Evolutionary conservation across 2,888 invertebrate genomes (phyloP).

Genomic region (Emmelina monodactyla): DNA sequence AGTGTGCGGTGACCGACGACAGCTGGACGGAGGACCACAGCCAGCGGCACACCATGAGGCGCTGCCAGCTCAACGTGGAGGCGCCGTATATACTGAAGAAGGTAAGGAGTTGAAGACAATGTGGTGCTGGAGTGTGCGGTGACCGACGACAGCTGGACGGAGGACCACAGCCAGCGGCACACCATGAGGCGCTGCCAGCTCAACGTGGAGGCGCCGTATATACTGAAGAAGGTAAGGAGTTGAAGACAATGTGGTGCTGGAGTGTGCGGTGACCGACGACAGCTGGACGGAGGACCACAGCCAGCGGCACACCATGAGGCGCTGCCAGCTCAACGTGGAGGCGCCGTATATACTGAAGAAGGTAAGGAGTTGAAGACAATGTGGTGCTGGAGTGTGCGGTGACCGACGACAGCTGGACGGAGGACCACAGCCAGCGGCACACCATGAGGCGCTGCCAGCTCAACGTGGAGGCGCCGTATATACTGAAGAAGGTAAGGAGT

Average conservation of each 20-base stretch:
- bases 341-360: constrained; percentile 95
- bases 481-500: constrained; percentile 89
- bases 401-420: constrained; percentile 76
- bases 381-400: constrained; percentile 90
- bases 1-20: constrained; percentile 83
- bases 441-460: constrained; percentile 88
- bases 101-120: too few relatives aligned
- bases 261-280: constrained; percentile 83
- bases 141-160: constrained; percentile 76
- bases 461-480: constrained; percentile 92
- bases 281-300: constrained; percentile 80
- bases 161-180: constrained; percentile 79
- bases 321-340: constrained; percentile 90
- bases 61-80: constrained; percentile 90
- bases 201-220: constrained; percentile 92
- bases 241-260: constrained; percentile 92
- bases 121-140: constrained; percentile 90
- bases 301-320: constrained; percentile 79
- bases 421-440: constrained; percentile 79
- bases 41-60: constrained; percentile 79
- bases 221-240: constrained; percentile 89
- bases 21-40: constrained; percentile 80
- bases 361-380: too few relatives aligned
- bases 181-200: constrained; percentile 88
- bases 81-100: constrained; percentile 95